These are phyloP conservation scores for Poliocrania exsul DNA, from an alignment of 2,797 vertebrate species.

Conservation along the genomic window DNA sequence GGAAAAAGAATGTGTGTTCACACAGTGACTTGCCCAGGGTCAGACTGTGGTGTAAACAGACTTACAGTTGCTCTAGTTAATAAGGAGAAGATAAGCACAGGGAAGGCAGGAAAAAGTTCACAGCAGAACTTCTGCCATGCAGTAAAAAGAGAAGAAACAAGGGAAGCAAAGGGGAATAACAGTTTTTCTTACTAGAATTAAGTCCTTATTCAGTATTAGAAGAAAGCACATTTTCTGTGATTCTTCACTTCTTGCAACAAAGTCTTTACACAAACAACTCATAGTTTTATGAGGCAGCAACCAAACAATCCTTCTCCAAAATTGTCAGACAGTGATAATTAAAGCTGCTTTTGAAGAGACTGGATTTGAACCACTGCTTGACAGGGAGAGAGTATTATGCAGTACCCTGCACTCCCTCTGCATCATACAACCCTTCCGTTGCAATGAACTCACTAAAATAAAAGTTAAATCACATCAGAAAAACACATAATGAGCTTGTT, in stretches of 20 bases:
- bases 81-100: background rate
- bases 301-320: background rate
- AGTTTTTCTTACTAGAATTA: background rate
- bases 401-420: background rate
- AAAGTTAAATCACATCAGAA: constrained; percentile 52
- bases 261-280: background rate
- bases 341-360: background rate
- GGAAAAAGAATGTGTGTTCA: background rate
- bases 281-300: background rate
- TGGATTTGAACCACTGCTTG: background rate
- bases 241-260: constrained; percentile 4
- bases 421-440: background rate
- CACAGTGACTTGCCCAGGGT: background rate
- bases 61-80: background rate
- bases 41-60: background rate
- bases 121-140: background rate
- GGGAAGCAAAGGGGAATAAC: background rate
- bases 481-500: constrained; percentile 60
- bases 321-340: constrained; percentile 33
- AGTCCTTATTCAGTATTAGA: background rate
- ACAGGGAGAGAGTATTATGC: background rate
- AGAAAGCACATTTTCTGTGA: background rate
- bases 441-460: constrained; percentile 30
- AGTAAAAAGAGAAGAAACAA: background rate
- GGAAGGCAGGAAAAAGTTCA: background rate